Evolutionary conservation across 2,113 vertebrate species (phyloP).

Genomic region (Spea bombifrons): DNA sequence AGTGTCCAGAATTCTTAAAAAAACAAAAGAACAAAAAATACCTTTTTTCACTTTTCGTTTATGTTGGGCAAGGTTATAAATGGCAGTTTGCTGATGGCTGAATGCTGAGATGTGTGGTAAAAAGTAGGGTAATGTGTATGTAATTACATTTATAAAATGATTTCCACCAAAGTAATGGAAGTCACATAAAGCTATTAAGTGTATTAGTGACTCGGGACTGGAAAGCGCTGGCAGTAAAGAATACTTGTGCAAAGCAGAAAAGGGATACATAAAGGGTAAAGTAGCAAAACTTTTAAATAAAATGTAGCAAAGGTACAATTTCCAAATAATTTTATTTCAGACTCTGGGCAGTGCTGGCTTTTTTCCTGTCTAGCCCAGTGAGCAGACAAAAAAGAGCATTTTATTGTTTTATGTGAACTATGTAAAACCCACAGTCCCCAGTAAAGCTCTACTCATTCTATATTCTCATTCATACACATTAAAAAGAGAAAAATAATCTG

Average conservation of each 20-base stretch:
- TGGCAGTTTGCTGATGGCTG: constrained; percentile 23
- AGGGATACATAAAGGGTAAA: background rate
- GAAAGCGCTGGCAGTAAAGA: background rate
- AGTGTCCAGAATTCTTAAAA: no score
- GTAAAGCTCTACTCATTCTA: background rate
- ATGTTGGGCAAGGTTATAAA: constrained; percentile 20
- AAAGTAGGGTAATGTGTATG: constrained; percentile 32
- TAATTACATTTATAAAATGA: constrained; percentile 34
- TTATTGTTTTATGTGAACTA: background rate
- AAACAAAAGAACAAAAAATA: no score
- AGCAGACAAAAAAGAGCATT: background rate
- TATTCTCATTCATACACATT: constrained; percentile 14
- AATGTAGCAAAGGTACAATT: background rate
- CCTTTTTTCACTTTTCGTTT: no score
- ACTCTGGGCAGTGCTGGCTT: background rate
- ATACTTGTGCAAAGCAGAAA: background rate
- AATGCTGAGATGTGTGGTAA: constrained; percentile 22
- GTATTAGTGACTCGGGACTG: background rate
- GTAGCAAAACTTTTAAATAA: background rate
- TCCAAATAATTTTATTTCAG: background rate
- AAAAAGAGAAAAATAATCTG: no score
- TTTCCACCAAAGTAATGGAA: constrained; percentile 5
- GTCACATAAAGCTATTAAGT: constrained; percentile 4
- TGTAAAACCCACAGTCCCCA: constrained; percentile 10
- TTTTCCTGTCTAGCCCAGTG: background rate